Evolutionary conservation across 2,113 vertebrate genomes (phyloP).

Genomic region (Tympanuchus pallidicinctus): DNA sequence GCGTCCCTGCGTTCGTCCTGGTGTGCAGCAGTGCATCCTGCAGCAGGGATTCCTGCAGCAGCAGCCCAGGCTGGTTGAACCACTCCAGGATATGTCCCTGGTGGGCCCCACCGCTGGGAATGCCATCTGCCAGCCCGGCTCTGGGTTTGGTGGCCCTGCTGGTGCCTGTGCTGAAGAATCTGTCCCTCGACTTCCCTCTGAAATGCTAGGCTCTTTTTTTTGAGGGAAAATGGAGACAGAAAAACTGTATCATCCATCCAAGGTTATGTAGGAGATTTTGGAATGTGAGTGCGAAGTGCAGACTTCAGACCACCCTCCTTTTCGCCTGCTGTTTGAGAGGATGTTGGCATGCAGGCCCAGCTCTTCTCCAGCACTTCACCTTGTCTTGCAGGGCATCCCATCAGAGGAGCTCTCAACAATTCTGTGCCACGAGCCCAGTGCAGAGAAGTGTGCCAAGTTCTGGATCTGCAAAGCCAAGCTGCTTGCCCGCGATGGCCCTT

Average conservation of each 20-base stretch:
- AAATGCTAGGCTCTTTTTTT: not conserved
- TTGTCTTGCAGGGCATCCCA: constrained; percentile 76
- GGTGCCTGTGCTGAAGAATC: not conserved
- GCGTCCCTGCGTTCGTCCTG: accelerated
- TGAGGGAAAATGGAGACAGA: not conserved
- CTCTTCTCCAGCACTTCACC: not conserved
- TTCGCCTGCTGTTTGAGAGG: not conserved
- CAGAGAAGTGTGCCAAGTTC: constrained; percentile 89
- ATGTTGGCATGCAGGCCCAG: accelerated
- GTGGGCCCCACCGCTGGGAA: not conserved
- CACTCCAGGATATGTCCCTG: accelerated
- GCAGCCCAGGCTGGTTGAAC: not conserved
- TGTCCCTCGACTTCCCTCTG: not conserved
- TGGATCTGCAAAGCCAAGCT: constrained; percentile 91
- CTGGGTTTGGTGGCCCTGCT: accelerated
- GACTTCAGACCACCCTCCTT: not conserved
- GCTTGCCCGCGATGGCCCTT: constrained; percentile 78
- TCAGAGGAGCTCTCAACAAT: constrained; percentile 73
- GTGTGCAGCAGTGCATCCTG: not conserved
- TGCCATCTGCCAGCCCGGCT: accelerated
- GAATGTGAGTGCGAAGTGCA: not conserved
- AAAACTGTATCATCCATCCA: not conserved
- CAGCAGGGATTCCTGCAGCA: not conserved
- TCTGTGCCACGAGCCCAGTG: constrained; percentile 83
- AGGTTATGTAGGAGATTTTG: accelerated